Conservation (phyloP, 2,113 vertebrate genomes). For the Cygnus buccinator region DNA sequence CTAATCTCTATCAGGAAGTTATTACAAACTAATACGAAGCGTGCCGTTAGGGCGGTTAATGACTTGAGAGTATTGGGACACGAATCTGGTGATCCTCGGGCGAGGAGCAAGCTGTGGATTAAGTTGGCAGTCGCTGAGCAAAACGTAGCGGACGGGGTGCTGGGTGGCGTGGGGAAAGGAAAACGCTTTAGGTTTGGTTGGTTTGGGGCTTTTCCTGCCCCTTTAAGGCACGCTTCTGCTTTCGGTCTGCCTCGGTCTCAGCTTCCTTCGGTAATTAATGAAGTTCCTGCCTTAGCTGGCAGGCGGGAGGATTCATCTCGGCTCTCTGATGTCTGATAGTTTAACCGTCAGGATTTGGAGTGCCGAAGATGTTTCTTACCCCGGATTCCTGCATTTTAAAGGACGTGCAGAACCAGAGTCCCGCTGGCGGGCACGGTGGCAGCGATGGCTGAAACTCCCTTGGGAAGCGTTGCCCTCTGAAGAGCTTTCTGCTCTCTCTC, state of each 20-base stretch:
- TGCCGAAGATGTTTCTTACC: not conserved
- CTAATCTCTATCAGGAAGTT: not conserved
- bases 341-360: not conserved
- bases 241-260: not conserved
- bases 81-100: not conserved
- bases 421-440: rapidly evolving
- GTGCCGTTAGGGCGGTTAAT: not conserved
- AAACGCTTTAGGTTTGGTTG: not conserved
- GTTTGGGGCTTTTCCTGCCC: not conserved
- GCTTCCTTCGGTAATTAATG: not conserved
- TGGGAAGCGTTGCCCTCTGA: not conserved
- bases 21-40: not conserved
- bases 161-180: not conserved
- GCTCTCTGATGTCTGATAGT: not conserved
- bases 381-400: not conserved
- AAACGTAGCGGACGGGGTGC: not conserved
- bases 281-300: not conserved
- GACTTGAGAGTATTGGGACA: not conserved
- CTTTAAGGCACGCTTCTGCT: not conserved
- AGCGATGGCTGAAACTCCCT: not conserved
- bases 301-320: not conserved
- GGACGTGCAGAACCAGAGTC: not conserved
- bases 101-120: not conserved
- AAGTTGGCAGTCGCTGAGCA: not conserved
- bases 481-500: not conserved